phyloP scores from a whole-genome alignment of 2,797 vertebrate species.

The Sebastes matsubarae region DNA sequence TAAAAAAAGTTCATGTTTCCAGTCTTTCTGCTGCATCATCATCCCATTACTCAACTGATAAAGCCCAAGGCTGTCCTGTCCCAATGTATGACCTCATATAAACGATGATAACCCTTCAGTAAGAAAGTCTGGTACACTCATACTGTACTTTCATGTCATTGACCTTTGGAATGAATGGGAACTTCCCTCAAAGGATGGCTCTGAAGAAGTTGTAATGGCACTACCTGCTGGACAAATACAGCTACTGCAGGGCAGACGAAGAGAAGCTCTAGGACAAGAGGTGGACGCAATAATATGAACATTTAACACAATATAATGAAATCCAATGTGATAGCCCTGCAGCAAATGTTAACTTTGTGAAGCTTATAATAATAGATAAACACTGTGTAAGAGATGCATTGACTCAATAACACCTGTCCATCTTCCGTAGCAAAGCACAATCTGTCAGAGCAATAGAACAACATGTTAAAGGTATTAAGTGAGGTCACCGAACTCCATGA shows the following conservation, averaged over 20 bases:
- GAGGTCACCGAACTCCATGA: too few species aligned
- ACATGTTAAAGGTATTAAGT: too few species aligned
- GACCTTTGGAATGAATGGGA: constrained; percentile 7
- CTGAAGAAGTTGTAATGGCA: neutral
- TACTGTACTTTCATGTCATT: constrained; percentile 2
- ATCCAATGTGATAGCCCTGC: neutral
- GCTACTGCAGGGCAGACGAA: neutral
- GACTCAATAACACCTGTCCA: neutral
- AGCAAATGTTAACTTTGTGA: neutral
- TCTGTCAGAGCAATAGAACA: neutral
- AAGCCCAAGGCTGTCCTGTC: constrained; percentile 1
- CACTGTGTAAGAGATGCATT: neutral
- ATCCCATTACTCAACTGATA: constrained; percentile 1
- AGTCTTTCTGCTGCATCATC: neutral
- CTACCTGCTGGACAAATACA: constrained; percentile 51
- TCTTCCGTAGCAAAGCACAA: neutral
- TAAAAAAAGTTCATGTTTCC: neutral
- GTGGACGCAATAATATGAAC: neutral
- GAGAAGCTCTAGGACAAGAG: rapidly evolving
- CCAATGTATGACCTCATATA: constrained; percentile 25
- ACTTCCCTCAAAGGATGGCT: neutral
- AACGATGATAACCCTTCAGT: constrained; percentile 12
- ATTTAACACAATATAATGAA: neutral
- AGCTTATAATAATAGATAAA: neutral
- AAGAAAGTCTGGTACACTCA: neutral